Evolutionary conservation across 2,888 invertebrate species (phyloP).

Genomic region (Habroteleia sp.): DNA sequence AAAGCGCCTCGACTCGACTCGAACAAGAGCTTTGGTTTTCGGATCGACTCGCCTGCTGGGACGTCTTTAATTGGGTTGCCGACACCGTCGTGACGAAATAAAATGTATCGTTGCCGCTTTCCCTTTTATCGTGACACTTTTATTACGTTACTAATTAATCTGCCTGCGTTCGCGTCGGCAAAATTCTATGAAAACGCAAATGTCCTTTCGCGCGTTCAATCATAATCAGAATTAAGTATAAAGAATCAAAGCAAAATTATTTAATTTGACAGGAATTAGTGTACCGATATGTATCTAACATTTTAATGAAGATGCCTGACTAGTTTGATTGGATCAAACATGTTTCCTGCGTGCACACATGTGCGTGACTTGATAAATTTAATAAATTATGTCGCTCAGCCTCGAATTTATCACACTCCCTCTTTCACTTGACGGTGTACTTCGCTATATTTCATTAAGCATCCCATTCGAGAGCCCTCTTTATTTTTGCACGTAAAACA

Average conservation of each 20-base stretch:
- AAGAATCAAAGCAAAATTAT: not conserved
- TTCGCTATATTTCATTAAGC: conserved; percentile 71
- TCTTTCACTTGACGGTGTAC: conserved; percentile 64
- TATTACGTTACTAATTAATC: conserved; percentile 11
- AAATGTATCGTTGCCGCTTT: conserved; percentile 26
- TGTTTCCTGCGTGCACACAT: conserved; percentile 50
- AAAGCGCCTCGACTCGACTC: conserved; percentile 34
- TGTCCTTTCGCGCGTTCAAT: no score
- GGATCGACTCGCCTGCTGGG: conserved; percentile 73
- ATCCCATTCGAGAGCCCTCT: conserved; percentile 47
- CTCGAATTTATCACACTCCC: conserved; percentile 74
- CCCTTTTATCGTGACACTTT: conserved; percentile 15
- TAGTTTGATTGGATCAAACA: conserved; percentile 59
- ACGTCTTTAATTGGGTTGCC: conserved; percentile 81
- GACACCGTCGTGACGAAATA: conserved; percentile 66
- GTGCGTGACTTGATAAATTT: conserved; percentile 72
- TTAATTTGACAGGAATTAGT: conserved; percentile 39
- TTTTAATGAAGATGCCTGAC: conserved; percentile 60
- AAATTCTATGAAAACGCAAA: not conserved
- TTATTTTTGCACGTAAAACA: conserved; percentile 46
- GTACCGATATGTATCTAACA: conserved; percentile 49
- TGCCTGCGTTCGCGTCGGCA: no score
- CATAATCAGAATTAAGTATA: not conserved
- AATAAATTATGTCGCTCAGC: conserved; percentile 75
- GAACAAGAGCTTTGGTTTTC: conserved; percentile 53